Base-by-base conservation (phyloP, 1,140 invertebrate species). In the Helicoverpa zea region DNA sequence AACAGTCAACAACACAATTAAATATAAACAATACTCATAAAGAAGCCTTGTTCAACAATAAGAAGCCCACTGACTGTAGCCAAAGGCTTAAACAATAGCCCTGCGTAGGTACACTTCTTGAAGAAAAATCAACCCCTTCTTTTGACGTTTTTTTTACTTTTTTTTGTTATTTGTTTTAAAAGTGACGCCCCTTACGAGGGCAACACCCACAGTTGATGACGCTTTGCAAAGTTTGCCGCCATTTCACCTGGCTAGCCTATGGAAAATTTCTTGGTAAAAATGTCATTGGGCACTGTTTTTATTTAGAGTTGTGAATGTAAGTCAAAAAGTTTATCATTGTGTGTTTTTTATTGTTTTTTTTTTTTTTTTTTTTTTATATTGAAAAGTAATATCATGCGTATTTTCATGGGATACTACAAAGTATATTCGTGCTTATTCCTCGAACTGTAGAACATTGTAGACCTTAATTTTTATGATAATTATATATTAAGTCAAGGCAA, bases 11-110 rank as follows among this genome's bases (percentile, higher is more conserved):
- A 63, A 3, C 10, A 30, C 52, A 51, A 51, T 61, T 75, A 54
- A 75, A 11, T 74, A 30, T n/a, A 74, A 29, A 56, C 23, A 30
- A 52, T 68, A 52, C 51, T n/a, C 47, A 66, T 12, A 68, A 18
- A 11, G 64, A 18, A 12, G 18, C 12, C 23, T 11, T 18, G 4
- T 18, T 49, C 18, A n/a, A 68, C 43, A 68, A 49, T 51, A 18
- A 11, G 43, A 68, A 68, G 64, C 43, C 64, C 11, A 68, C 11
- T 11, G 1, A 68, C 47, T 18, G 43, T 18, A 18, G 7, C 16
- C 35, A n/a, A 68, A 16, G 11, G 64, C 35, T 14, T n/a, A 49
- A 1, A 13, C 35, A 23, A 49, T 47, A 68, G 64, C 11, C 10
- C 23, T 68, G 30, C 43, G 30, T 66, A 66, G 23, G 23, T 63